Evolutionary conservation across 2,797 vertebrate species (phyloP), one percentile per base, ranked within the genome.

Genomic region (Cossypha heuglini): DNA sequence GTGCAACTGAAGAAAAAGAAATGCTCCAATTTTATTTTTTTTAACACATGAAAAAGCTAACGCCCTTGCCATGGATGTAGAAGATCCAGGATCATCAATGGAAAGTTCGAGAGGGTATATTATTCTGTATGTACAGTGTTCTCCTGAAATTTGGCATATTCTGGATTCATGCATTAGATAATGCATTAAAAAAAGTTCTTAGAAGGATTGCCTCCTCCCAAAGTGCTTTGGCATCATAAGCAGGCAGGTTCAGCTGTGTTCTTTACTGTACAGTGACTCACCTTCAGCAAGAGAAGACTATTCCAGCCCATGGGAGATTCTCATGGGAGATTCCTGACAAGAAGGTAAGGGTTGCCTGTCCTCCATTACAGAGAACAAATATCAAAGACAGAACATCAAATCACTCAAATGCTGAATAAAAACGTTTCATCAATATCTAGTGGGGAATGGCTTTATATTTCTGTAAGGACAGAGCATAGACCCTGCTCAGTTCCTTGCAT

Each of bases 201-300:
- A n/a, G 33, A 72, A 59, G 16, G 5, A 74, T 20, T 0, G 0
- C 9, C 82, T 58, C 19, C 17, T 43, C 37, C 12, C 22, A 38
- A 48, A 79, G 49, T 35, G 33, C 22, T 59, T 58, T 54, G 17
- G 19, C 3, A 48, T 43, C 14, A 59, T 16, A 48, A n/a, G 19
- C 66, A 84, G 76, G 37, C 43, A 51, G 43, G 46, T 6, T 59
- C 22, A 58, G 31, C 13, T 40, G 7, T 26, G 22, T 13, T 74
- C 22, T n/a, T 66, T 37, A 63, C 11, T 31, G 25, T 26, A 46
- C 2, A 83, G 43, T n/a, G 64, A 49, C 31, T 31, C 43, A 52
- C 11, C 37, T 78, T 61, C 35, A 72, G n/a, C 38, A 72, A 75
- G 4, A 72, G 62, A 62, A 71, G 35, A 64, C 26, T 49, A 9